Evolutionary conservation across 2,797 vertebrate genomes (phyloP).

Genomic region (Karalla daura): DNA sequence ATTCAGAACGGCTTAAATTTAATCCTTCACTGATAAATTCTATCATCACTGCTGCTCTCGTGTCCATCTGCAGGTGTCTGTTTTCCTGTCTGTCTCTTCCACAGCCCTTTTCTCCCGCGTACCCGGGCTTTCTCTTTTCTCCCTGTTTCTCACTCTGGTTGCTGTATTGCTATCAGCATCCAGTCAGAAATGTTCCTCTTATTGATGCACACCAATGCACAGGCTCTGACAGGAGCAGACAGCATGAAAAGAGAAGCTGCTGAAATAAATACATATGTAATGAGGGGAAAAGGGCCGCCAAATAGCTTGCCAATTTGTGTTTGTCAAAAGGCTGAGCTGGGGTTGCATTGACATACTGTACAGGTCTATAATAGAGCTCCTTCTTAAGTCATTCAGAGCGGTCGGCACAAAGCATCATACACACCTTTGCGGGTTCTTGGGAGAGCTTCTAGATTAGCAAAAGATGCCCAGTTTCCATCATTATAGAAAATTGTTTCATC

Average conservation of each 20-base stretch:
- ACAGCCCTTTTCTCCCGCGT: conserved; percentile 6
- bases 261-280: conserved; percentile 81
- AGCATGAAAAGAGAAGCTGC: conserved; percentile 75
- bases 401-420: conserved; percentile 41
- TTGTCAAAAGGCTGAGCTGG: conserved; percentile 71
- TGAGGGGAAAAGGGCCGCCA: conserved; percentile 63
- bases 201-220: conserved; percentile 74
- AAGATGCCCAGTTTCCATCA: conserved; percentile 61
- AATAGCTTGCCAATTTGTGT: conserved; percentile 78
- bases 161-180: conserved; percentile 61
- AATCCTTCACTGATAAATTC: background rate
- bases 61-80: conserved; percentile 5
- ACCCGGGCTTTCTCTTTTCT: no score
- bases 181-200: conserved; percentile 73
- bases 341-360: conserved; percentile 68
- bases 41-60: conserved; percentile 9
- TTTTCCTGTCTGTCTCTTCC: conserved; percentile 7
- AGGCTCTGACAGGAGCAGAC: conserved; percentile 74
- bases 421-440: conserved; percentile 21
- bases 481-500: conserved; percentile 69
- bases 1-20: background rate
- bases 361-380: conserved; percentile 71
- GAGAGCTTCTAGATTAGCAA: conserved; percentile 57
- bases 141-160: conserved; percentile 36
- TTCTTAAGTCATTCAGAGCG: conserved; percentile 67